These are phyloP conservation scores for Pristis pectinata DNA, from an alignment of 2,797 vertebrate species.

Conservation along the genomic window DNA sequence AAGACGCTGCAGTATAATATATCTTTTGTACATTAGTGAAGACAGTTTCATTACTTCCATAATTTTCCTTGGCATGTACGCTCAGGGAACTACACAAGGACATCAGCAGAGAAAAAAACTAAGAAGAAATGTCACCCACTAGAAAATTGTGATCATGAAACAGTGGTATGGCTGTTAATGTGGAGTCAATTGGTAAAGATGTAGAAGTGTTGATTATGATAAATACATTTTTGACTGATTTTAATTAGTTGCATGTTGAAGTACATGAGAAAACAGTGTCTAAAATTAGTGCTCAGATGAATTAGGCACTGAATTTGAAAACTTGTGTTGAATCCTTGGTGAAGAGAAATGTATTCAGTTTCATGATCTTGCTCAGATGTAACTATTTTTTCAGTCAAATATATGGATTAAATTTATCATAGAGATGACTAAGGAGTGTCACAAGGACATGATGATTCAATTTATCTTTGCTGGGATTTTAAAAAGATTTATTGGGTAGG, in stretches of 20 bases:
- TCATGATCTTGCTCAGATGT: not conserved
- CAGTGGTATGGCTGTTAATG: not conserved
- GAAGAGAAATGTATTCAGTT: not conserved
- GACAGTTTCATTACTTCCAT: not conserved
- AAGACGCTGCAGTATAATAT: not conserved
- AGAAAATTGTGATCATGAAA: not conserved
- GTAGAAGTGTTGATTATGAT: not conserved
- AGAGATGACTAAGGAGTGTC: not conserved
- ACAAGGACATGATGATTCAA: not conserved
- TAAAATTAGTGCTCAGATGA: not conserved
- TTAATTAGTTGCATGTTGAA: conserved; percentile 11
- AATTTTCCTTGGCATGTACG: not conserved
- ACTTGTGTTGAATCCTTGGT: not conserved
- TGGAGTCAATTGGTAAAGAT: not conserved
- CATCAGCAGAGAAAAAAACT: not conserved
- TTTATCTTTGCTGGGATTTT: not conserved
- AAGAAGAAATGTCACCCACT: not conserved
- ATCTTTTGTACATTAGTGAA: not conserved
- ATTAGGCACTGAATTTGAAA: not conserved
- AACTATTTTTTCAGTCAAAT: not conserved
- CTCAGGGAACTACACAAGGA: not conserved
- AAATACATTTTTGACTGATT: not conserved
- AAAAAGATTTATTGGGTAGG: conserved; percentile 2
- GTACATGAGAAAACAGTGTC: not conserved
- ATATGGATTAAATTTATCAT: not conserved